phyloP scores from a whole-genome alignment of 92 coral and sea anemone genomes.

The Actinernus sp. region DNA sequence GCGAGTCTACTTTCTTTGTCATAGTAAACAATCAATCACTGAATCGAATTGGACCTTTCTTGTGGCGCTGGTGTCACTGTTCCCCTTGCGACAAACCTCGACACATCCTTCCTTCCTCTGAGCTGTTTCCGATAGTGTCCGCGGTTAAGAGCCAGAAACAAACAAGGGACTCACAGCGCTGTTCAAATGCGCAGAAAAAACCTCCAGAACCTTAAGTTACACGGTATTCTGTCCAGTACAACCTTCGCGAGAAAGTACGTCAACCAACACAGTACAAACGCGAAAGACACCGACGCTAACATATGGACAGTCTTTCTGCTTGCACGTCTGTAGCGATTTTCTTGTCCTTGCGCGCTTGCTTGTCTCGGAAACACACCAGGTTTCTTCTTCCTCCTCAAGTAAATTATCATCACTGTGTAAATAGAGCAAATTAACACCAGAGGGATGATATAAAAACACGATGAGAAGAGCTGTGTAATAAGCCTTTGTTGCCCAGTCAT shows the following conservation, averaged over 20 bases:
- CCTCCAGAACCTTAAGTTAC: constrained; percentile 59
- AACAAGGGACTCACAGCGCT: constrained; percentile 56
- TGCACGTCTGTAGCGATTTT: constrained; percentile 16
- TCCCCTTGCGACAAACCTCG: too few relatives aligned
- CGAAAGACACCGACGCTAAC: constrained; percentile 37
- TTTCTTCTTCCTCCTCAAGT: constrained; percentile 3
- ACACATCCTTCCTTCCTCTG: too few relatives aligned
- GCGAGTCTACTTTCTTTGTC: too few relatives aligned
- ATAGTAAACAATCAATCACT: too few relatives aligned
- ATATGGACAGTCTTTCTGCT: constrained; percentile 30
- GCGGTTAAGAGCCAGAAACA: constrained; percentile 41
- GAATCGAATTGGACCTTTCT: too few relatives aligned
- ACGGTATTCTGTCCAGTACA: constrained; percentile 28
- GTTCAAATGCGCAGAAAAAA: constrained; percentile 60
- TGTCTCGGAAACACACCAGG: constrained; percentile 4
- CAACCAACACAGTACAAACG: constrained; percentile 57
- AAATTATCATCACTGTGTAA: constrained; percentile 15
- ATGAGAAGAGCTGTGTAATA: constrained; percentile 36
- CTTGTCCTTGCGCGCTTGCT: neutral
- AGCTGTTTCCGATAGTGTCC: too few relatives aligned
- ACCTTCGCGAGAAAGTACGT: constrained; percentile 55
- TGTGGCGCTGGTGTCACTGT: too few relatives aligned
- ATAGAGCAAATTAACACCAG: constrained; percentile 20
- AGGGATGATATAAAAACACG: constrained; percentile 54
- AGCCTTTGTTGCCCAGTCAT: constrained; percentile 16